Conservation (phyloP, 2,113 vertebrate genomes). For the Phainopepla nitens region DNA sequence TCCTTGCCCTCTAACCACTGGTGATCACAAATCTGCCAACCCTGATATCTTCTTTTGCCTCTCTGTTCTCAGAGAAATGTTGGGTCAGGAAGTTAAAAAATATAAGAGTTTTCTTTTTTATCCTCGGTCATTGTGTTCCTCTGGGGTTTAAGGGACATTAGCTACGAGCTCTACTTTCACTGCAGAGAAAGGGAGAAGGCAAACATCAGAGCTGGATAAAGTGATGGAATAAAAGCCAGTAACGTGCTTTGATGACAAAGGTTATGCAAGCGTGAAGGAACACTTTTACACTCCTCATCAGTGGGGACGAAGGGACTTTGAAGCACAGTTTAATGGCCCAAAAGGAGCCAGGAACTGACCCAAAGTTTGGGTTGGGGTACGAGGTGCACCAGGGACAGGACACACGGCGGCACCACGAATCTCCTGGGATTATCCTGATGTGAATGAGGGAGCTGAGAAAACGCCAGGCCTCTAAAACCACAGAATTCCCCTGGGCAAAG, state of each 20-base stretch:
- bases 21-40: not conserved
- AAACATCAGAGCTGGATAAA: slow-evolving; percentile 63
- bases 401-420: not conserved
- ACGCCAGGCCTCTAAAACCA: not conserved
- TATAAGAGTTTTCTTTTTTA: slow-evolving; percentile 35
- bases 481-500: not conserved
- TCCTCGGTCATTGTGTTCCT: not conserved
- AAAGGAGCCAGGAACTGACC: not conserved
- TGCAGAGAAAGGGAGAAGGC: slow-evolving; percentile 52
- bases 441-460: not conserved
- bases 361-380: not conserved
- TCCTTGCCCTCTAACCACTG: not conserved
- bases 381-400: not conserved
- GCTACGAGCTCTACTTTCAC: not conserved
- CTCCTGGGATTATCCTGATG: not conserved
- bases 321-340: slow-evolving; percentile 56
- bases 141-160: slow-evolving; percentile 65
- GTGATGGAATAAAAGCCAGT: slow-evolving; percentile 65
- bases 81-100: slow-evolving; percentile 44
- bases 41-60: not conserved
- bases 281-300: slow-evolving; percentile 32
- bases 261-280: slow-evolving; percentile 60
- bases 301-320: slow-evolving; percentile 22
- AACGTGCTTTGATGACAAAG: slow-evolving; percentile 71
- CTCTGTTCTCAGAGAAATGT: slow-evolving; percentile 2